Conservation (phyloP, 2,113 vertebrate species). For the Telmatochromis bifrenatus region DNA sequence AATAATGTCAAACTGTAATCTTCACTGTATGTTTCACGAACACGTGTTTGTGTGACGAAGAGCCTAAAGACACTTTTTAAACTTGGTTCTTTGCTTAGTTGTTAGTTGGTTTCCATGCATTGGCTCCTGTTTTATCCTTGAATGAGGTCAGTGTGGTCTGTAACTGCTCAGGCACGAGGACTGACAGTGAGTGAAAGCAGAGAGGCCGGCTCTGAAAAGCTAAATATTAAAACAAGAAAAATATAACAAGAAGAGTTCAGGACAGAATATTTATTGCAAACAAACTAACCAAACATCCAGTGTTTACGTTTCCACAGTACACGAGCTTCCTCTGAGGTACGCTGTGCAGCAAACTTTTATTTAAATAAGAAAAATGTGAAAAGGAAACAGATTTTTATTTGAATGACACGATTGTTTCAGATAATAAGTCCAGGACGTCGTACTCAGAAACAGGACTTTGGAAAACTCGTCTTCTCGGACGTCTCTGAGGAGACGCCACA, state of each 20-base stretch:
- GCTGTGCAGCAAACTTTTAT: not conserved
- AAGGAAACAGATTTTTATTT: not conserved
- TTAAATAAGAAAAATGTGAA: not conserved
- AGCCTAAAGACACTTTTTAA: not conserved
- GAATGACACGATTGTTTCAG: not conserved
- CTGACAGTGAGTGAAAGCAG: not conserved
- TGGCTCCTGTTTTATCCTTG: not conserved
- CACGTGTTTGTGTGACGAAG: not conserved
- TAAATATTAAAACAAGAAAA: not conserved
- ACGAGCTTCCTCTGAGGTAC: not conserved
- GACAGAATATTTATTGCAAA: not conserved
- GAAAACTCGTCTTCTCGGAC: not conserved
- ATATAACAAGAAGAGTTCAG: not conserved
- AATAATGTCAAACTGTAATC: not conserved
- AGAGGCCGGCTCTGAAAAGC: not conserved
- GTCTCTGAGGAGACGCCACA: not conserved
- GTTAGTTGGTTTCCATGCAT: not conserved
- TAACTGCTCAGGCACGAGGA: not conserved
- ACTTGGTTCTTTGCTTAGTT: not conserved
- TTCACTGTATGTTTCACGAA: not conserved
- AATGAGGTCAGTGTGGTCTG: not conserved
- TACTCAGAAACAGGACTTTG: rapidly evolving
- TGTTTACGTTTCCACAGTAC: rapidly evolving
- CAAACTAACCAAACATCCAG: not conserved
- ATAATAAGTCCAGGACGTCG: not conserved